A percentile compares a stretch with the other conserved stretches of the same genome.
These are phyloP conservation scores for Boloria selene DNA, from an alignment of 2,888 invertebrate species.

Conservation along the genomic window DNA sequence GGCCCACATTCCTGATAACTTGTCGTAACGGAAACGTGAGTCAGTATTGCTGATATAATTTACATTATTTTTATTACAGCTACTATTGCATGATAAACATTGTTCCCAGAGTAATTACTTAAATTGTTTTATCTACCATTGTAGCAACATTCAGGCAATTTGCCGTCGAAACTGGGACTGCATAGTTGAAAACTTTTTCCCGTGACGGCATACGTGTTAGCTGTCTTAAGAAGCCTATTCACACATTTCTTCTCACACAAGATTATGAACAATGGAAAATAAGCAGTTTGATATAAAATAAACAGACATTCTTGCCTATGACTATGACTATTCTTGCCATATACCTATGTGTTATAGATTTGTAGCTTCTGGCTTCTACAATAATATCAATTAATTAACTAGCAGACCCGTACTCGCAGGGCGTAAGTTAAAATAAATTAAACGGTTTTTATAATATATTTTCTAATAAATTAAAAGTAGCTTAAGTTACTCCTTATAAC, in stretches of 20 bases:
- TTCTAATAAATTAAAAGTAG: too few species aligned
- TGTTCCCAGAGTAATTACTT: slow-evolving; percentile 43
- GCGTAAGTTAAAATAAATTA: too few species aligned
- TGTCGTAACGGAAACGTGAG: slow-evolving; percentile 69
- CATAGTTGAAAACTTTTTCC: slow-evolving; percentile 71
- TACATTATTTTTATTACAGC: slow-evolving; percentile 38
- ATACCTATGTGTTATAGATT: not conserved
- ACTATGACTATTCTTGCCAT: too few species aligned
- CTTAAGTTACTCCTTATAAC: too few species aligned
- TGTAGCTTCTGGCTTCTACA: too few species aligned
- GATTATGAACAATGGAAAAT: slow-evolving; percentile 16
- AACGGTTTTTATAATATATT: too few species aligned
- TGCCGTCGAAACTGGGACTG: slow-evolving; percentile 51
- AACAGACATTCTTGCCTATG: slow-evolving; percentile 2
- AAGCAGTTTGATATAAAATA: not conserved
- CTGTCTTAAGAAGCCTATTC: slow-evolving; percentile 27
- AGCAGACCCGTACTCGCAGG: too few species aligned
- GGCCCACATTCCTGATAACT: slow-evolving; percentile 74
- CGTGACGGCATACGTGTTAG: slow-evolving; percentile 61
- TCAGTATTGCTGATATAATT: slow-evolving; percentile 51
- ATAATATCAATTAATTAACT: too few species aligned
- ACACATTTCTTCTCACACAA: slow-evolving; percentile 23
- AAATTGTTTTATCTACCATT: slow-evolving; percentile 32
- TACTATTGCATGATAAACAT: slow-evolving; percentile 33
- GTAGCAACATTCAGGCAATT: slow-evolving; percentile 42